A percentile compares a stretch with the other conserved stretches of the same genome.
phyloP scores from a whole-genome alignment of 2,888 invertebrate genomes.

The Lasiommata megera region DNA sequence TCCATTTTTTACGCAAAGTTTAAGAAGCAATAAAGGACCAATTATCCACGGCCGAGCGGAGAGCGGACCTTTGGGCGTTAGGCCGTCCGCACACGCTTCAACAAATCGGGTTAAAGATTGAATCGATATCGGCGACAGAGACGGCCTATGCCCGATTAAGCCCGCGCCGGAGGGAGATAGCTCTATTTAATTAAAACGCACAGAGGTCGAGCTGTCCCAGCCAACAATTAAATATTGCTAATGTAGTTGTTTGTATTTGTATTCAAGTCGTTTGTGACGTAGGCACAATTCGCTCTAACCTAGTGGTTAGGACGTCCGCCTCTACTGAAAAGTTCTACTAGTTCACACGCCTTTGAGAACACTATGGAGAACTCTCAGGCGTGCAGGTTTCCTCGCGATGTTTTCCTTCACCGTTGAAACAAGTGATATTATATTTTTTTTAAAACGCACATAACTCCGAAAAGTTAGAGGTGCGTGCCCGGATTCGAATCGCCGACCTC shows the following conservation, averaged over 20 bases:
- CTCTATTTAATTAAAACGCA: slow-evolving; percentile 28
- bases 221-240: slow-evolving; percentile 14
- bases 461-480: too few relatives aligned
- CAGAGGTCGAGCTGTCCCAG: slow-evolving; percentile 8
- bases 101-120: slow-evolving; percentile 34
- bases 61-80: slow-evolving; percentile 26
- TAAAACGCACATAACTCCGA: too few relatives aligned
- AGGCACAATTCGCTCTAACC: too few relatives aligned
- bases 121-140: slow-evolving; percentile 31
- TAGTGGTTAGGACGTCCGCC: too few relatives aligned
- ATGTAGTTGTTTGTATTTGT: slow-evolving; percentile 2
- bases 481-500: too few relatives aligned
- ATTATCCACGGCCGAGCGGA: slow-evolving; percentile 19
- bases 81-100: slow-evolving; percentile 30
- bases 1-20: slow-evolving; percentile 1
- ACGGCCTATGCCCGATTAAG: slow-evolving; percentile 1
- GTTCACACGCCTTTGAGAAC: too few relatives aligned
- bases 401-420: too few relatives aligned
- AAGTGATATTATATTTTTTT: too few relatives aligned
- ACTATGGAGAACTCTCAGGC: too few relatives aligned
- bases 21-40: slow-evolving; percentile 10
- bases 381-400: too few relatives aligned
- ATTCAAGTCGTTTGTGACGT: background rate
- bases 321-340: too few relatives aligned
- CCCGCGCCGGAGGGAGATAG: slow-evolving; percentile 17